Evolutionary conservation across 2,113 vertebrate species (phyloP).

Genomic region (Nannobrachium achirus): DNA sequence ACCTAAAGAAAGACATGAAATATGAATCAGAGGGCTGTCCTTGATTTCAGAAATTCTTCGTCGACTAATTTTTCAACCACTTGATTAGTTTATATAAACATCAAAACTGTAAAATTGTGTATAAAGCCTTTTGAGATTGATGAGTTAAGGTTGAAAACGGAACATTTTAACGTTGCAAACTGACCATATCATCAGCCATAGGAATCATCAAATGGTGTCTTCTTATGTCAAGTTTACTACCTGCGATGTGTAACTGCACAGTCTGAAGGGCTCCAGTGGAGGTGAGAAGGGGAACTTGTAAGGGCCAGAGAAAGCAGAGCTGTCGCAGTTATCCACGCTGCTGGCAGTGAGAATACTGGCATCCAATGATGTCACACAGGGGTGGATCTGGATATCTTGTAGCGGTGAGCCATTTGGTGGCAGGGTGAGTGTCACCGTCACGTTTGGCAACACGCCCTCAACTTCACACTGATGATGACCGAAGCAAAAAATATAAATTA

Average conservation of each 20-base stretch:
- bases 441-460: conserved; percentile 88
- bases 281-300: conserved; percentile 95
- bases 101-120: too few relatives aligned
- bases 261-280: conserved; percentile 88
- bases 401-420: conserved; percentile 91
- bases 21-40: neutral
- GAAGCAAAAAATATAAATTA: neutral
- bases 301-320: conserved; percentile 89
- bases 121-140: too few relatives aligned
- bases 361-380: conserved; percentile 90
- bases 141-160: too few relatives aligned
- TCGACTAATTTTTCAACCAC: too few relatives aligned
- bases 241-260: conserved; percentile 94
- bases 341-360: conserved; percentile 87
- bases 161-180: too few relatives aligned
- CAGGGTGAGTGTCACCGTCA: conserved; percentile 87
- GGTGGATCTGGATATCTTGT: conserved; percentile 91
- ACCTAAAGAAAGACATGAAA: conserved; percentile 78
- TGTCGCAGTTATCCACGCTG: conserved; percentile 83
- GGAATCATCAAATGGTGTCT: neutral
- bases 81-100: too few relatives aligned
- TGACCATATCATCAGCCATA: neutral
- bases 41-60: too few relatives aligned
- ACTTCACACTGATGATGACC: conserved; percentile 86
- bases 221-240: conserved; percentile 63